Percentiles rank a stretch among this genome's conserved stretches.
These are phyloP conservation scores for Monoplex corrugatus DNA, from an alignment of 2,888 invertebrate genomes.

Conservation along the genomic window DNA sequence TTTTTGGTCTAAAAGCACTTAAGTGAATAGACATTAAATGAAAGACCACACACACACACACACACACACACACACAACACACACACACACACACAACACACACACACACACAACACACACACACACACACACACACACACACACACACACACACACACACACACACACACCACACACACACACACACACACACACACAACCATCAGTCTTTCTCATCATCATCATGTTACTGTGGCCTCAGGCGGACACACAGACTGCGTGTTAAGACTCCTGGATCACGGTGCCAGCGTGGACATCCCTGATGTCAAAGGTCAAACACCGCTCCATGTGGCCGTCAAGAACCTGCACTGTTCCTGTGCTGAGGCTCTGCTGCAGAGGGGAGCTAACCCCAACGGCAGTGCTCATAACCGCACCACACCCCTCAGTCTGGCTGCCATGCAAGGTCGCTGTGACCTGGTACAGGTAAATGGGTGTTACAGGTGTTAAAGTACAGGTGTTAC, in stretches of 20 bases:
- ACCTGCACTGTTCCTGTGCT: conserved; percentile 17
- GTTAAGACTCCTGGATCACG: neutral
- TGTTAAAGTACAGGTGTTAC: neutral
- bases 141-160: neutral
- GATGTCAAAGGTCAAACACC: conserved; percentile 47
- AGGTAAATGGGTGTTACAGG: neutral
- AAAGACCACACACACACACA: conserved; percentile 1
- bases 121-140: conserved; percentile 12
- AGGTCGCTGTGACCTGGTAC: conserved; percentile 12
- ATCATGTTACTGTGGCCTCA: neutral
- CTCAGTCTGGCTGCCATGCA: conserved; percentile 37
- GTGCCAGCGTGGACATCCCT: conserved; percentile 12
- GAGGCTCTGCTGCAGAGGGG: conserved; percentile 7
- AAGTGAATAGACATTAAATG: too few relatives aligned
- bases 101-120: conserved; percentile 20
- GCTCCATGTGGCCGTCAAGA: conserved; percentile 37
- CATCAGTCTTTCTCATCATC: neutral
- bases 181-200: neutral
- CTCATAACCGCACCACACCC: conserved; percentile 28
- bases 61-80: conserved; percentile 1
- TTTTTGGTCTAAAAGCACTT: too few relatives aligned
- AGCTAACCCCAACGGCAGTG: conserved; percentile 41
- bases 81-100: neutral
- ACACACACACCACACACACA: neutral
- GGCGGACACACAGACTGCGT: conserved; percentile 33